Percentiles rank a stretch among this genome's conserved stretches.
These are phyloP conservation scores for Serranochromis macrocephalus DNA, from an alignment of 2,113 vertebrate species.

Conservation along the genomic window DNA sequence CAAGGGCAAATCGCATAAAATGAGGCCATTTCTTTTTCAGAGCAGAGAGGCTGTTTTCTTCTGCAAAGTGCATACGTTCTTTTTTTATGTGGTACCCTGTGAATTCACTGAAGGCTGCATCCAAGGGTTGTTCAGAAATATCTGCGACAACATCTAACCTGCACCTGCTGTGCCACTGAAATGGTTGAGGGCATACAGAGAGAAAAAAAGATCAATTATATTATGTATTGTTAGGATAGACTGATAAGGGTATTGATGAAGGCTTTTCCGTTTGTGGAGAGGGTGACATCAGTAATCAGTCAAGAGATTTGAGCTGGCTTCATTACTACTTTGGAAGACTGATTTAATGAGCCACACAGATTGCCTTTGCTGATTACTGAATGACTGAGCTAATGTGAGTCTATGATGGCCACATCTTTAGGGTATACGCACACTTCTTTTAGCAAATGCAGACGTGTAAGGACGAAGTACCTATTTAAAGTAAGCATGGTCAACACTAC, in stretches of 20 bases:
- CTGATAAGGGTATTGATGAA: neutral
- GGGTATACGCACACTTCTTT: neutral
- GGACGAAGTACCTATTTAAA: neutral
- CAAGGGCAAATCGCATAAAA: conserved; percentile 39
- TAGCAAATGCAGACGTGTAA: neutral
- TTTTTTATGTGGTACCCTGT: neutral
- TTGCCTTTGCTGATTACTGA: neutral
- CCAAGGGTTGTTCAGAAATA: neutral
- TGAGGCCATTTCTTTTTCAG: conserved; percentile 36
- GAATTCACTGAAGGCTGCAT: neutral
- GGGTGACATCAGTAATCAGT: neutral
- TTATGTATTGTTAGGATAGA: neutral
- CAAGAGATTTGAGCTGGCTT: neutral
- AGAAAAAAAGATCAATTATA: neutral
- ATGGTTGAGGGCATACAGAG: neutral
- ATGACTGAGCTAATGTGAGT: neutral
- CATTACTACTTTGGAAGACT: neutral
- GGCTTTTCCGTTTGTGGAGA: neutral
- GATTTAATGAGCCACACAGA: neutral
- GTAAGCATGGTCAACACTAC: neutral
- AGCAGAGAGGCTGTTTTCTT: conserved; percentile 20
- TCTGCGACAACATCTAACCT: neutral
- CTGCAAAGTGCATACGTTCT: neutral
- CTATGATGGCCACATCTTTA: neutral
- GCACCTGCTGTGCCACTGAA: neutral